Conservation (phyloP, 2,113 vertebrate species). For the Coracopsis vasa region DNA sequence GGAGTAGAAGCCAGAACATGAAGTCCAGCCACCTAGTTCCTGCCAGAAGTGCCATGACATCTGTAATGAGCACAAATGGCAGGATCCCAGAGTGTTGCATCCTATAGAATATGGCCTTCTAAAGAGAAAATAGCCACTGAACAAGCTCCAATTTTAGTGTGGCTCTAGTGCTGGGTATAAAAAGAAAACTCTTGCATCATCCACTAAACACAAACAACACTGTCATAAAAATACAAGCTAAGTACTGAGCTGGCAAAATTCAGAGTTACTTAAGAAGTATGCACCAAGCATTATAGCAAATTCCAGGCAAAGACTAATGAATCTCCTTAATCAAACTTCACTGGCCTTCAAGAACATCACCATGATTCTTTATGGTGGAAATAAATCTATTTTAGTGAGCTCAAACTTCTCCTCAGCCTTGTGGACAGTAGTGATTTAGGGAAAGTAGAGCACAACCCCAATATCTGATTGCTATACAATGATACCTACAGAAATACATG, state of each 20-base stretch:
- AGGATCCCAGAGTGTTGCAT: background rate
- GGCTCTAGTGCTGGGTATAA: background rate
- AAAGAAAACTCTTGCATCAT: background rate
- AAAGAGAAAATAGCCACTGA: background rate
- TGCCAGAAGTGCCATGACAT: conserved; percentile 48
- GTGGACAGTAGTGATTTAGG: background rate
- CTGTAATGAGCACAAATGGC: conserved; percentile 3
- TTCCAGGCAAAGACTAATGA: background rate
- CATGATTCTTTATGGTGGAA: background rate
- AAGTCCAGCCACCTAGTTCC: conserved; percentile 37
- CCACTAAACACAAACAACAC: background rate
- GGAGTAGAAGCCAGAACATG: conserved; percentile 34
- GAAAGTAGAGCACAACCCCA: background rate
- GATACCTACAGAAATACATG: accelerated
- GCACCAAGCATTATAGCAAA: background rate
- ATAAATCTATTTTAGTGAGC: background rate
- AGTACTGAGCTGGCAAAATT: background rate
- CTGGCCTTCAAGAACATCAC: background rate
- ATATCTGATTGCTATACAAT: accelerated
- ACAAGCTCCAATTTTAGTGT: background rate
- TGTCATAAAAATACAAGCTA: background rate
- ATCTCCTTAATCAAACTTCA: background rate
- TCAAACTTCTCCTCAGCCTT: background rate
- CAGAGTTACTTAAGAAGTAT: background rate
- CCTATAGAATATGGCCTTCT: background rate